Evolutionary conservation across 2,888 invertebrate species (phyloP).

Genomic region (Orthosia gothica): DNA sequence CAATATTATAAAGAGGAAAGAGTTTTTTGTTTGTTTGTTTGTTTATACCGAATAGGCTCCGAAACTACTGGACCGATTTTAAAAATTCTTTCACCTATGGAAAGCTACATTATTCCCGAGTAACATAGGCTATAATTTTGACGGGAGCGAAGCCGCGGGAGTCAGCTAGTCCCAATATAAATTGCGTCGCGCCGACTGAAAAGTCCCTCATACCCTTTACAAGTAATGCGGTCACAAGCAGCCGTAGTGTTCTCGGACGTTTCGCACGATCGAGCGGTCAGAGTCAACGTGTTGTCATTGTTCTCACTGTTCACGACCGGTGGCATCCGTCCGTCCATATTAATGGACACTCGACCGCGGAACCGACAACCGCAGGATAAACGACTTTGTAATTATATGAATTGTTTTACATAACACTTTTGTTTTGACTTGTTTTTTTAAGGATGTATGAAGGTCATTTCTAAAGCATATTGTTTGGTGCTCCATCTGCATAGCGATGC

Average conservation of each 20-base stretch:
- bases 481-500: neutral
- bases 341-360: constrained; percentile 53
- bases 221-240: constrained; percentile 35
- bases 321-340: constrained; percentile 39
- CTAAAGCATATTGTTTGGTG: neutral
- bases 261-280: constrained; percentile 45
- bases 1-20: too few species aligned
- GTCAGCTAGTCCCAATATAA: neutral
- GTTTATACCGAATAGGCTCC: too few species aligned
- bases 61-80: too few species aligned
- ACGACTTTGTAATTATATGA: constrained; percentile 57
- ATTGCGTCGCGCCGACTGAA: too few species aligned
- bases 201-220: neutral
- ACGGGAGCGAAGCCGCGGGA: too few species aligned
- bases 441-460: neutral
- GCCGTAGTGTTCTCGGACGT: neutral
- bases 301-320: constrained; percentile 28
- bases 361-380: constrained; percentile 53
- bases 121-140: too few species aligned
- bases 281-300: constrained; percentile 40
- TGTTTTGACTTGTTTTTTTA: constrained; percentile 3
- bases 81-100: too few species aligned
- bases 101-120: too few species aligned
- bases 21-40: too few species aligned
- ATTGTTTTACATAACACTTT: constrained; percentile 30